Conservation (phyloP, 2,797 vertebrate species). For the Eidolon dupreanum region DNA sequence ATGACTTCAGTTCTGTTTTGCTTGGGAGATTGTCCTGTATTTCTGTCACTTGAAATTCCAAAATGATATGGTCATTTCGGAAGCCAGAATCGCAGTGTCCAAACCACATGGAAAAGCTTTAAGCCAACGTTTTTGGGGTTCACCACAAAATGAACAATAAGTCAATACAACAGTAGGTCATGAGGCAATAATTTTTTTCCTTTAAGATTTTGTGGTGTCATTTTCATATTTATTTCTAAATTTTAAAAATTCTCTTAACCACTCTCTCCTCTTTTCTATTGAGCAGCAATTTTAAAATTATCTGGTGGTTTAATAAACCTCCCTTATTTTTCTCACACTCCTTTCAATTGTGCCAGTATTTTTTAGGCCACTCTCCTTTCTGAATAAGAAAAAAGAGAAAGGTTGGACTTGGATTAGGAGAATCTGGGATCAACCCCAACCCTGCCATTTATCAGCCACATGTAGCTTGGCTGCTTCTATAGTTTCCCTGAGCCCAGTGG, state of each 20-base stretch:
- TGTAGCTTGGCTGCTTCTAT: not conserved
- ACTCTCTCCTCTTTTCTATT: not conserved
- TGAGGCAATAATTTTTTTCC: conserved; percentile 29
- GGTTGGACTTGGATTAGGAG: not conserved
- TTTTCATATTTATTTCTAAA: conserved; percentile 61
- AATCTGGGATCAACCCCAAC: not conserved
- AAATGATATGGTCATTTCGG: conserved; percentile 63
- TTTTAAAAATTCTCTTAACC: conserved; percentile 51
- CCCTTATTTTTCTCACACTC: conserved; percentile 5
- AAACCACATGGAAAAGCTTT: conserved; percentile 62
- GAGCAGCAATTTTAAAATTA: conserved; percentile 59
- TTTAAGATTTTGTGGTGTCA: conserved; percentile 33
- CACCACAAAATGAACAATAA: conserved; percentile 46
- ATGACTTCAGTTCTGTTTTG: conserved; percentile 77
- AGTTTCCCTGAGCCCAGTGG: not conserved
- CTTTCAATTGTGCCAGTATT: not conserved
- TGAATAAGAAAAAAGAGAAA: not conserved
- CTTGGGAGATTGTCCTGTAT: conserved; percentile 70
- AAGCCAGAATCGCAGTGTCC: conserved; percentile 36
- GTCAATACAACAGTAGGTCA: not conserved
- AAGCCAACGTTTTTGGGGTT: conserved; percentile 52
- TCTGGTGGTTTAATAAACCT: conserved; percentile 53
- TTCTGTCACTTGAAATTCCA: conserved; percentile 75
- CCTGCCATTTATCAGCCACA: not conserved
- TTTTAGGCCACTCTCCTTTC: conserved; percentile 45